A percentile compares a stretch with the other conserved stretches of the same genome.
These are phyloP conservation scores for Dendrocincla tyrannina DNA, from an alignment of 2,797 vertebrate genomes.

Conservation along the genomic window DNA sequence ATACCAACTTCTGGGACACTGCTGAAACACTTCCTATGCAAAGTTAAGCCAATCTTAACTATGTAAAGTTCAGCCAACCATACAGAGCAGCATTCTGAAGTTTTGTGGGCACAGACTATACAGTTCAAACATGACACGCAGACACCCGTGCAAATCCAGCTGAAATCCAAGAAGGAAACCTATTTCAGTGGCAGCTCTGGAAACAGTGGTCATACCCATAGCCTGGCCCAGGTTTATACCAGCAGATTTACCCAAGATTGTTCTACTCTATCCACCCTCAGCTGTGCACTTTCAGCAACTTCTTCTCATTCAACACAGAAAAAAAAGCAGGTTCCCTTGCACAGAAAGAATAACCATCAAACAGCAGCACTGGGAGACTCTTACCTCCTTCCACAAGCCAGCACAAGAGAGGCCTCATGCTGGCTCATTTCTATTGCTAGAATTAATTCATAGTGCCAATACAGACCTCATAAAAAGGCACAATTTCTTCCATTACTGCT, in stretches of 20 bases:
- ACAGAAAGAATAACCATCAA: not conserved
- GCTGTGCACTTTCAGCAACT: not conserved
- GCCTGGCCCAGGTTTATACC: not conserved
- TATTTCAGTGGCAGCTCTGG: not conserved
- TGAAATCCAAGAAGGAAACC: not conserved
- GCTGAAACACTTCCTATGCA: not conserved
- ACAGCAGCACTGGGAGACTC: not conserved
- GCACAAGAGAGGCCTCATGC: not conserved
- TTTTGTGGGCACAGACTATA: not conserved
- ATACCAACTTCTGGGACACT: rapidly evolving
- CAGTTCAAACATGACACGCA: not conserved
- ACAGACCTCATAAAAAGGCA: not conserved
- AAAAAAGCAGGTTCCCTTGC: not conserved
- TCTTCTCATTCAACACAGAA: not conserved
- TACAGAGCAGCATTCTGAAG: not conserved
- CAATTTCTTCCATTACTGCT: not conserved
- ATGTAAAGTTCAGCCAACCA: not conserved
- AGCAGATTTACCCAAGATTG: not conserved
- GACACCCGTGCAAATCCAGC: not conserved
- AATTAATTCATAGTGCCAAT: not conserved
- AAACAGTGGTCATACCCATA: not conserved
- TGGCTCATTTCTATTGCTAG: not conserved
- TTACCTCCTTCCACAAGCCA: not conserved
- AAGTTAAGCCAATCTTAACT: not conserved
- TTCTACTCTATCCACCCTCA: not conserved